Percentiles rank a stretch among this genome's conserved stretches.
Conservation (phyloP, 2,888 invertebrate species). For the Phortica okadai region DNA sequence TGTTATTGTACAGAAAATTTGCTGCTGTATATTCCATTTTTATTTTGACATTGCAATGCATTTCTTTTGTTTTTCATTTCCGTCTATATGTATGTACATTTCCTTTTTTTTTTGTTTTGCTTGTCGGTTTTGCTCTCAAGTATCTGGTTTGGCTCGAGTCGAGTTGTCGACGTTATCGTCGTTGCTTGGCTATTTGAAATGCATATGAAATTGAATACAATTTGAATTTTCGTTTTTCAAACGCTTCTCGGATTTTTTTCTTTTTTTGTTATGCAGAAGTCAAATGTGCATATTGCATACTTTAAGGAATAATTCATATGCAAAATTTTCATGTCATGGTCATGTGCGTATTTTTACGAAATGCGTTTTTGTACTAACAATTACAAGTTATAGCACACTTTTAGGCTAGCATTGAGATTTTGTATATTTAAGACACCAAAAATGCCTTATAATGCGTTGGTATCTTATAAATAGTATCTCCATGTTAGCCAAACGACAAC, state of each 20-base stretch:
- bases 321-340: not conserved
- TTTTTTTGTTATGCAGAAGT: not conserved
- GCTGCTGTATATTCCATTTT: not conserved
- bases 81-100: not conserved
- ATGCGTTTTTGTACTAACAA: not conserved
- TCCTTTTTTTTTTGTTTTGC: not conserved
- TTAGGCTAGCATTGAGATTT: not conserved
- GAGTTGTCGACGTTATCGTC: not conserved
- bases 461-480: too few species aligned
- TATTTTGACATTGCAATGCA: not conserved
- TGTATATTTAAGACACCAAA: too few species aligned
- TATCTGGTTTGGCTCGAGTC: not conserved
- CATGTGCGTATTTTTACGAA: not conserved
- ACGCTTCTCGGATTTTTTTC: not conserved
- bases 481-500: too few species aligned
- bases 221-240: not conserved
- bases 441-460: too few species aligned
- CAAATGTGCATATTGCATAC: not conserved
- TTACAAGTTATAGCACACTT: not conserved
- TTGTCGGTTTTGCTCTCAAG: not conserved
- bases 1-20: not conserved
- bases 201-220: conserved; percentile 13
- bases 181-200: not conserved
- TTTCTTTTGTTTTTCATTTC: not conserved
- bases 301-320: not conserved